phyloP scores from a whole-genome alignment of 2,888 invertebrate species.

The Mycalesis mineus region DNA sequence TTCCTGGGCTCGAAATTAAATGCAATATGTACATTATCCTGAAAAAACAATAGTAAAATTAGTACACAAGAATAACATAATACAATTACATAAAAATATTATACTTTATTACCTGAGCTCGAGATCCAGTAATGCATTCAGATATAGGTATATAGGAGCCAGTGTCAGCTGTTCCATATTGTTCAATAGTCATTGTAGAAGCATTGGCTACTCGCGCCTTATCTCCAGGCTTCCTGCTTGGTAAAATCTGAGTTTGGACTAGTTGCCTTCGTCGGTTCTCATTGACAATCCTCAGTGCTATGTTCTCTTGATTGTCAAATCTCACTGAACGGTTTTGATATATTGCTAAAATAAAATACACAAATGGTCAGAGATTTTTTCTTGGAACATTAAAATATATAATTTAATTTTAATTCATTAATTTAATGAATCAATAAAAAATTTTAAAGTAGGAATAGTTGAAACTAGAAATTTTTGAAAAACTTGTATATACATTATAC shows the following conservation, averaged over 20 bases:
- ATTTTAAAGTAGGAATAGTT: too few relatives aligned
- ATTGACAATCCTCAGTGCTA: constrained; percentile 8
- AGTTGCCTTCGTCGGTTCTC: constrained; percentile 3
- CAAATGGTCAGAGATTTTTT: neutral
- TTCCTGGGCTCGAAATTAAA: constrained; percentile 58
- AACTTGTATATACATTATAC: too few relatives aligned
- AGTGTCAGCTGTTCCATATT: constrained; percentile 54
- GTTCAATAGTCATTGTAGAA: constrained; percentile 36
- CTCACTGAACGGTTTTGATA: constrained; percentile 25
- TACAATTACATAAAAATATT: too few relatives aligned
- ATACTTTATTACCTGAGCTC: constrained; percentile 59
- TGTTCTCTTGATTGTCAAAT: constrained; percentile 15
- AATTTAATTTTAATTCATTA: too few relatives aligned
- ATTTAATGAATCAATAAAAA: too few relatives aligned
- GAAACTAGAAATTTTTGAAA: too few relatives aligned
- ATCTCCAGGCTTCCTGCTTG: constrained; percentile 9
- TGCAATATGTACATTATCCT: constrained; percentile 50
- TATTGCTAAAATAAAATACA: constrained; percentile 21
- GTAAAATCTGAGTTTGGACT: neutral
- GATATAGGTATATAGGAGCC: constrained; percentile 95
- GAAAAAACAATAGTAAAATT: constrained; percentile 18
- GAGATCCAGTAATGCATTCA: constrained; percentile 91
- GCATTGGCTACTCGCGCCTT: neutral
- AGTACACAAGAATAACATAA: too few relatives aligned
- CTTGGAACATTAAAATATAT: too few relatives aligned